Percentiles rank a stretch among this genome's conserved stretches.
Conservation (phyloP, 2,113 vertebrate species). For the Scolopax mira region DNA sequence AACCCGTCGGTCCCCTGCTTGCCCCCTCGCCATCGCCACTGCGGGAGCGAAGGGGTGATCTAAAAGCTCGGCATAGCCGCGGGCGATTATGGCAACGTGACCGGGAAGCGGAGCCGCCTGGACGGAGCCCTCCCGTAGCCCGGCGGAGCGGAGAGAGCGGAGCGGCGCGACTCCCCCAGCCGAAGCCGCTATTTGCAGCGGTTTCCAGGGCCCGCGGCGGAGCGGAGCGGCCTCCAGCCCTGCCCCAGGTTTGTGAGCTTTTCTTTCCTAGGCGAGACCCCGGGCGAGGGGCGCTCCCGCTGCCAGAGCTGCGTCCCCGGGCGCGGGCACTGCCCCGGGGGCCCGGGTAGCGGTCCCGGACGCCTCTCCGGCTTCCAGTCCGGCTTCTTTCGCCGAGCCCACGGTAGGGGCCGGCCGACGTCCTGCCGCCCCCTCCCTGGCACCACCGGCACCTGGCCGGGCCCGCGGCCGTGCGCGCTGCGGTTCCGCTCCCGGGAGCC, state of each 20-base stretch:
- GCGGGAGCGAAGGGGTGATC: background rate
- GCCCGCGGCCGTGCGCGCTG: background rate
- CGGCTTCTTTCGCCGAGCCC: background rate
- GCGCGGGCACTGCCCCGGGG: background rate
- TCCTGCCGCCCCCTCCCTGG: background rate
- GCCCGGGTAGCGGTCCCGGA: background rate
- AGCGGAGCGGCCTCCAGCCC: constrained; percentile 18
- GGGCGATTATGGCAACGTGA: constrained; percentile 27
- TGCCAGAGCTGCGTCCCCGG: background rate
- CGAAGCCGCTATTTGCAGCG: background rate
- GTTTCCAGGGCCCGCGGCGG: background rate
- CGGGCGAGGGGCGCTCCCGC: background rate
- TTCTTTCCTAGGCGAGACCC: background rate
- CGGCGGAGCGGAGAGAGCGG: background rate
- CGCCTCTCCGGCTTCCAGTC: too few relatives aligned
- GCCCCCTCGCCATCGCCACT: background rate
- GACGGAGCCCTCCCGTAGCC: background rate
- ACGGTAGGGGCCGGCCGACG: background rate
- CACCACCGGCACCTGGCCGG: background rate
- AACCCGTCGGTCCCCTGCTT: background rate
- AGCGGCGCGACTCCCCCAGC: background rate
- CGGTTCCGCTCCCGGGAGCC: background rate
- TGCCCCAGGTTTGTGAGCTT: constrained; percentile 33
- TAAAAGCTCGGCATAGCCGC: background rate
- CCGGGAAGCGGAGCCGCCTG: background rate